Evolutionary conservation across 2,797 vertebrate species (phyloP).

Genomic region (Chaetophractus vellerosus): DNA sequence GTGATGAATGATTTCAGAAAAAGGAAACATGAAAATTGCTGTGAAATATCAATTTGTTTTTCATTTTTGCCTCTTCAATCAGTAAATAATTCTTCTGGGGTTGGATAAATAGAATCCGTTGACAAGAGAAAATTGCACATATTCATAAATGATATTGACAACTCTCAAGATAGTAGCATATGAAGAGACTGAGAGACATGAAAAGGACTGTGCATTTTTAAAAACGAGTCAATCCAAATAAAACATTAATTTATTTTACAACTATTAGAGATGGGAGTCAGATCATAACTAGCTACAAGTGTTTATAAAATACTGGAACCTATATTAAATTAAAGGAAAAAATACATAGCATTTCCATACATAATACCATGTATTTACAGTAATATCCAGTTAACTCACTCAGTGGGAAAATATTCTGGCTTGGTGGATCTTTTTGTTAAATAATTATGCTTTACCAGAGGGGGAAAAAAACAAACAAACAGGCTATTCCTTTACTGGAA

Average conservation of each 20-base stretch:
- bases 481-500: neutral
- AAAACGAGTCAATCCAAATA: neutral
- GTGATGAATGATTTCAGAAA: conserved; percentile 10
- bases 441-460: neutral
- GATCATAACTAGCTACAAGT: neutral
- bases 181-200: neutral
- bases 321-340: conserved; percentile 14
- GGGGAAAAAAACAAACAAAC: too few species aligned
- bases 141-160: neutral
- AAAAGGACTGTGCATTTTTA: neutral
- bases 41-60: conserved; percentile 45
- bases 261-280: neutral
- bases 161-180: neutral
- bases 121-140: neutral
- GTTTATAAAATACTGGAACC: neutral
- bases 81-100: neutral
- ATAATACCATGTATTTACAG: neutral
- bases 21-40: conserved; percentile 32
- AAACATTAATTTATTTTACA: neutral
- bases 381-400: neutral
- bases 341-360: neutral
- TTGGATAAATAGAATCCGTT: conserved; percentile 40
- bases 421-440: neutral
- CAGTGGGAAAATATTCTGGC: neutral
- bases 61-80: neutral